A percentile compares a stretch with the other conserved stretches of the same genome.
These are phyloP conservation scores for Rhinoraja longicauda DNA, from an alignment of 2,797 vertebrate species.

Conservation along the genomic window DNA sequence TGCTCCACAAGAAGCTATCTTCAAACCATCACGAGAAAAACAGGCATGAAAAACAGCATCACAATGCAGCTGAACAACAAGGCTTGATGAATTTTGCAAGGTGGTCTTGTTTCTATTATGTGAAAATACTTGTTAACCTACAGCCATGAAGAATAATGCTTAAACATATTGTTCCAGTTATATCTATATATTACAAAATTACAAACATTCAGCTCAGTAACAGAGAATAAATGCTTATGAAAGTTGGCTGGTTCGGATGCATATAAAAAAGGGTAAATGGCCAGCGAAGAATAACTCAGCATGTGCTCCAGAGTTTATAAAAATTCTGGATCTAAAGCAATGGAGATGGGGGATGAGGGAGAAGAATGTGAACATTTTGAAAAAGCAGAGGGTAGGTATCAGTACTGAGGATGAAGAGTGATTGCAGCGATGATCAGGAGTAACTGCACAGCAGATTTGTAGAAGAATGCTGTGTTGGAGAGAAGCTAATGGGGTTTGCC, in stretches of 20 bases:
- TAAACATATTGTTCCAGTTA: neutral
- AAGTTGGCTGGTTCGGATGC: neutral
- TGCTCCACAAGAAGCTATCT: conserved; percentile 85
- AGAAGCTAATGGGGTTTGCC: neutral
- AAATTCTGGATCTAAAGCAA: neutral
- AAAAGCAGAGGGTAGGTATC: neutral
- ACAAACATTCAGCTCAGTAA: neutral
- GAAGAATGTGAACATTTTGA: neutral
- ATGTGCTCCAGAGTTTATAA: neutral
- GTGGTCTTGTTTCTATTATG: conserved; percentile 75
- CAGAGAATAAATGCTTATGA: neutral
- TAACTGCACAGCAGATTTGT: neutral
- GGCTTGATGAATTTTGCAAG: conserved; percentile 73
- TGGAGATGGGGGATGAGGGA: neutral
- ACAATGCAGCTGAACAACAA: conserved; percentile 86
- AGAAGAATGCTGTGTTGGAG: neutral
- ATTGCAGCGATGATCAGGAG: neutral
- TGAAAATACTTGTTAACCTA: neutral
- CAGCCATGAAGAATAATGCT: neutral
- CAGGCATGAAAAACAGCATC: conserved; percentile 83
- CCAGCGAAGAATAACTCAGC: neutral
- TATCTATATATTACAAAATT: neutral
- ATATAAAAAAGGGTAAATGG: neutral
- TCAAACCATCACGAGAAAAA: conserved; percentile 80
- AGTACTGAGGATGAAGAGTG: neutral